Conservation (phyloP, 1,140 invertebrate species). For the Drosophila aff. region DNA sequence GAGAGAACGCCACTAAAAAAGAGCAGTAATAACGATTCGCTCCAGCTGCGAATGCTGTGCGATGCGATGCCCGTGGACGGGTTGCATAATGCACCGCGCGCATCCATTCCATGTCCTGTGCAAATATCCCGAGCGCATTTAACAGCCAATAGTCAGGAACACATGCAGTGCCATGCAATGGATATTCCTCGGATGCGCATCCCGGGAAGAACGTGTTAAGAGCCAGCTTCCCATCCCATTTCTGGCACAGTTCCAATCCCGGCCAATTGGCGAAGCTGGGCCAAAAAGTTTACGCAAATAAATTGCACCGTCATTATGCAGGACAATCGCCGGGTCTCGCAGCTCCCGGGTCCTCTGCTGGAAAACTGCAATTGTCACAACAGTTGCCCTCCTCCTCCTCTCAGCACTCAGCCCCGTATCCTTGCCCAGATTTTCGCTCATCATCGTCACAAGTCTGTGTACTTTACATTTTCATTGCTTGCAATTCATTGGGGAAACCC, state of each 20-base stretch:
- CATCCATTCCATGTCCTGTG: conserved; percentile 13
- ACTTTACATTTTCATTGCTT: conserved; percentile 77
- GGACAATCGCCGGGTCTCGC: conserved; percentile 30
- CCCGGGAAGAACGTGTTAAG: conserved; percentile 12
- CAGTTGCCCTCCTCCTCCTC: conserved; percentile 4
- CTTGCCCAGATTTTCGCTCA: conserved; percentile 52
- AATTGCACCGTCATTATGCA: conserved; percentile 71
- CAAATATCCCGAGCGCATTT: conserved; percentile 39
- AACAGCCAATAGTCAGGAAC: conserved; percentile 53
- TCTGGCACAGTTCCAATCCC: conserved; percentile 43
- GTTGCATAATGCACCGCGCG: conserved; percentile 11
- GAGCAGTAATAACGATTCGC: conserved; percentile 35
- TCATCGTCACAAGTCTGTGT: conserved; percentile 58
- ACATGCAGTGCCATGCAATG: conserved; percentile 10
- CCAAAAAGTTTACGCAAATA: conserved; percentile 77
- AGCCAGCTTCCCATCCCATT: not conserved
- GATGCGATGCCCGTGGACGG: not conserved
- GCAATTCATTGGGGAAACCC: conserved; percentile 55
- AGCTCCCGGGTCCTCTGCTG: conserved; percentile 11
- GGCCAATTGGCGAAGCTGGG: conserved; percentile 19
- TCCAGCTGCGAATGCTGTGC: conserved; percentile 28
- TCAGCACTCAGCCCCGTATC: conserved; percentile 10
- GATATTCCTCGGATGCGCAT: conserved; percentile 5
- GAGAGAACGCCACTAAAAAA: conserved; percentile 16
- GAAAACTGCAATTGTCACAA: conserved; percentile 58